Evolutionary conservation across 2,113 vertebrate genomes (phyloP), one percentile per base, ranked within the genome.

Genomic region (Tautogolabrus adspersus): DNA sequence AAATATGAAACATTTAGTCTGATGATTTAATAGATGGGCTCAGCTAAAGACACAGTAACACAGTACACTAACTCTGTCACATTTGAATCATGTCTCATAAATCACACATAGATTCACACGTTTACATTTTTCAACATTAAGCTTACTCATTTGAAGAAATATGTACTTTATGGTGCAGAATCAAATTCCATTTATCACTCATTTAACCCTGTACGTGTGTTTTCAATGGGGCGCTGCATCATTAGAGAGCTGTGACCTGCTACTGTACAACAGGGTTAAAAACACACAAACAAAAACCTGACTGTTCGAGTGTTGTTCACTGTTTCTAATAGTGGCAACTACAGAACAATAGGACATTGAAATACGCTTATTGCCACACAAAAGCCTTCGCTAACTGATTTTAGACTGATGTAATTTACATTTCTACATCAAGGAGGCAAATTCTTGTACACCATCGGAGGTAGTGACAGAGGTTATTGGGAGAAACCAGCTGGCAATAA

Each of bases 1-100:
- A 81, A 74, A 85, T 44, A 82, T 79, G 59, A 64, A 91, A 77
- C 67, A 67, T 72, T 85, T 67, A 80, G 56, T 75, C 56, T 65
- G 61, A 75, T 61, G 79, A 85, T 82, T 85, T 67, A 73, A 85
- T 66, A 71, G n/a, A n/a, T 58, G 63, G 67, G 77, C 59, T 86
- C 52, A 34, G 23, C 65, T 79, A 21, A 62, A 85, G 47, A 75
- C 40, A 26, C 40, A 5, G 55, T 55, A 72, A 62, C 40, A 49
- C 58, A 49, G 67, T 42, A 46, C 56, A 72, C 64, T 66, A 26
- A 77, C 79, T 76, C 70, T 42, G 67, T 63, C 1, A 8, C 73
- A 42, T 46, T 46, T 64, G 55, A 66, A 76, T 73, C 44, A 19
- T 47, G 44, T 37, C 30, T 57, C 23, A 54, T 66, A 56, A 64